Evolutionary conservation across 2,113 vertebrate genomes (phyloP).

Genomic region (Varanus salvator): DNA sequence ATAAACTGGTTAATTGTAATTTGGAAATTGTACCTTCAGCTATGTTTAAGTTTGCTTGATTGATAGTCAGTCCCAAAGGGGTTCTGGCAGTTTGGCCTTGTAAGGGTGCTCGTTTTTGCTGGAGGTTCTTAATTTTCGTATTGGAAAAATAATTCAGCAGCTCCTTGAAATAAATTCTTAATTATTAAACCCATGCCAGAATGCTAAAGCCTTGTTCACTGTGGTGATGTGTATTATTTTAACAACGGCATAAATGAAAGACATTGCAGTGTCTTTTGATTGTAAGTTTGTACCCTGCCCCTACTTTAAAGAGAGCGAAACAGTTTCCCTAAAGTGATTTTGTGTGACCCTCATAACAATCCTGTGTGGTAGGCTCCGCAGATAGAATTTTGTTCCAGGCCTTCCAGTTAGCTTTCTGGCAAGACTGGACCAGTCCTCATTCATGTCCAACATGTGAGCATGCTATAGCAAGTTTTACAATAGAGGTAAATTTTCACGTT

Average conservation of each 20-base stretch:
- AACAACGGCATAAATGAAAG: neutral
- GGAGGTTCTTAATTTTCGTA: neutral
- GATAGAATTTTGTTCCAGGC: neutral
- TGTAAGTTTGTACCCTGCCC: neutral
- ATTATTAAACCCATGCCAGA: neutral
- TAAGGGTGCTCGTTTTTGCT: neutral
- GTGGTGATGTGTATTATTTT: neutral
- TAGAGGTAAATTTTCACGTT: neutral
- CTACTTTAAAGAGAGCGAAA: neutral
- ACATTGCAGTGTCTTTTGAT: neutral
- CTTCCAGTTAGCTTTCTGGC: neutral
- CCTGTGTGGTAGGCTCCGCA: neutral
- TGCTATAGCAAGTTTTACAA: neutral
- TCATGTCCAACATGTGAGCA: neutral
- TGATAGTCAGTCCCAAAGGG: neutral
- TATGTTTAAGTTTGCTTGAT: neutral
- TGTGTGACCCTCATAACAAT: neutral
- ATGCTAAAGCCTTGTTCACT: neutral
- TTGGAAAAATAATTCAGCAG: neutral
- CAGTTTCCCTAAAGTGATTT: neutral
- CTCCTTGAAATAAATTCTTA: neutral
- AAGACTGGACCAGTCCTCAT: neutral
- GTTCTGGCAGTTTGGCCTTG: neutral
- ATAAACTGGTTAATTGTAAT: neutral
- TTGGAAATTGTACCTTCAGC: neutral